A percentile compares a stretch with the other conserved stretches of the same genome.
These are phyloP conservation scores for honey bee (Apis mellifera) DNA, from an alignment of 1,140 invertebrate genomes.

Conservation along the genomic window Amel_HAv3.1 CM009935.2:3460501-3461000, in stretches of 20 bases:
- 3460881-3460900: no score
- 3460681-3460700: constrained; percentile 68
- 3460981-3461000: no score
- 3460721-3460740: constrained; percentile 23
- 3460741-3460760: constrained; percentile 32
- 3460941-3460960: no score
- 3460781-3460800: neutral
- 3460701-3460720: constrained; percentile 42
- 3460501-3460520: constrained; percentile 39
- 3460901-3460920: no score
- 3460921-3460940: no score
- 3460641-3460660: constrained; percentile 55
- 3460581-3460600: constrained; percentile 81
- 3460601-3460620: constrained; percentile 78
- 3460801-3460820: neutral
- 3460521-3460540: constrained; percentile 68
- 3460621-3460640: constrained; percentile 77
- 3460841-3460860: no score
- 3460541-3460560: constrained; percentile 75
- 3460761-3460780: constrained; percentile 39
- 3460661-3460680: no score
- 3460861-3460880: no score
- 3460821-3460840: neutral
- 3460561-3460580: constrained; percentile 74
- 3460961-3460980: no score